Percentiles rank a stretch among this genome's conserved stretches.
Conservation (phyloP, 2,888 invertebrate species). For the Nomada fabriciana region DNA sequence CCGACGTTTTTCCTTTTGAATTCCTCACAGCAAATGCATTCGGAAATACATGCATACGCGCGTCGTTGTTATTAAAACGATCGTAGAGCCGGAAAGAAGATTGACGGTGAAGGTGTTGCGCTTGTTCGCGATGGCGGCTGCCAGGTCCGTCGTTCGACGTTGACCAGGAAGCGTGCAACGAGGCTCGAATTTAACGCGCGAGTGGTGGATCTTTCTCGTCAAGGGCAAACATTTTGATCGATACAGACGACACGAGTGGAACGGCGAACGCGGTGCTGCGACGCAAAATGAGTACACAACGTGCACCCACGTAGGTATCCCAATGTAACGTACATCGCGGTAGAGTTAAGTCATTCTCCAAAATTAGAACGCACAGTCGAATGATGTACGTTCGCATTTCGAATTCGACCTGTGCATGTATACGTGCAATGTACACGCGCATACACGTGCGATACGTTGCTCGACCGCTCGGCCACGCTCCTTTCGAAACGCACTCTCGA, state of each 20-base stretch:
- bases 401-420: constrained; percentile 28
- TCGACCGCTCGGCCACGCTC: background rate
- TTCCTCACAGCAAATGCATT: background rate
- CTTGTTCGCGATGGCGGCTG: too few relatives aligned
- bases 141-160: background rate
- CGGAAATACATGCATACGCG: background rate
- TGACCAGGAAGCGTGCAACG: constrained; percentile 5
- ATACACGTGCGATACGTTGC: too few relatives aligned
- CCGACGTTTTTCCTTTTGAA: background rate
- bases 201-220: constrained; percentile 50
- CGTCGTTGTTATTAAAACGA: background rate
- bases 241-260: constrained; percentile 46
- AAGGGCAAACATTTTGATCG: constrained; percentile 64
- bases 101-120: background rate
- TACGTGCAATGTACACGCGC: background rate
- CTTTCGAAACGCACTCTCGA: background rate
- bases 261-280: constrained; percentile 36
- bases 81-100: background rate
- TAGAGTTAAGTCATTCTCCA: constrained; percentile 78
- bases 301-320: constrained; percentile 52
- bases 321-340: constrained; percentile 43
- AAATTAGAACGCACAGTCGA: constrained; percentile 75
- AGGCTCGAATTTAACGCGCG: constrained; percentile 14
- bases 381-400: constrained; percentile 64
- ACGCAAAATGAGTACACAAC: constrained; percentile 61